Evolutionary conservation across 2,113 vertebrate genomes (phyloP).

Genomic region (Alaudala cheleensis): DNA sequence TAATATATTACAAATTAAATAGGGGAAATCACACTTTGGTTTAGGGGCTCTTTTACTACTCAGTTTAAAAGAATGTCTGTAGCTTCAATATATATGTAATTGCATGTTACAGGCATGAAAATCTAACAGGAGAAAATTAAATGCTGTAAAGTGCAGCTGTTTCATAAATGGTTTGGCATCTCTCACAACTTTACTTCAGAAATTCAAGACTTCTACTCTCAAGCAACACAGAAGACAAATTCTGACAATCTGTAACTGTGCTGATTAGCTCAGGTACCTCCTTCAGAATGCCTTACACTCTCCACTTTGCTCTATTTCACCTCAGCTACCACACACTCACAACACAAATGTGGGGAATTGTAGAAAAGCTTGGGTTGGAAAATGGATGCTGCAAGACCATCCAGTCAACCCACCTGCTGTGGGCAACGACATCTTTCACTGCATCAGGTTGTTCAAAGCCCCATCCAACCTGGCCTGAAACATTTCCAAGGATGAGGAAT

Average conservation of each 20-base stretch:
- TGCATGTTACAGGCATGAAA: constrained; percentile 21
- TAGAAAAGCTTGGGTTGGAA: not conserved
- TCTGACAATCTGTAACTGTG: not conserved
- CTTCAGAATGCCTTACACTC: not conserved
- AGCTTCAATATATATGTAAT: constrained; percentile 24
- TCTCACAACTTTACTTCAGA: not conserved
- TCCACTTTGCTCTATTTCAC: not conserved
- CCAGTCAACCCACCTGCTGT: not conserved
- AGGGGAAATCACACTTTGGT: constrained; percentile 10
- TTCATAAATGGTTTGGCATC: not conserved
- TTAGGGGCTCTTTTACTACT: not conserved
- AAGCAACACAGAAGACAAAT: not conserved
- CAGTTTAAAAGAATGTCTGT: constrained; percentile 18
- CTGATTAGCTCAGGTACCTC: not conserved
- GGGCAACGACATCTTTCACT: not conserved
- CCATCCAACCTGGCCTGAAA: not conserved
- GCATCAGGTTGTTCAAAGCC: not conserved
- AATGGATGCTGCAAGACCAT: not conserved
- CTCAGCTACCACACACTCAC: no score
- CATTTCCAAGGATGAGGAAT: not conserved
- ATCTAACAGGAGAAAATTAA: not conserved
- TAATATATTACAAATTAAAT: constrained; percentile 64
- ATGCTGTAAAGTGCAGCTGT: not conserved
- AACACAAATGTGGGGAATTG: not conserved
- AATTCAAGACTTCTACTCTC: not conserved